These are phyloP conservation scores for Heliconius hortense DNA, from an alignment of 2,888 invertebrate genomes.

Conservation along the genomic window DNA sequence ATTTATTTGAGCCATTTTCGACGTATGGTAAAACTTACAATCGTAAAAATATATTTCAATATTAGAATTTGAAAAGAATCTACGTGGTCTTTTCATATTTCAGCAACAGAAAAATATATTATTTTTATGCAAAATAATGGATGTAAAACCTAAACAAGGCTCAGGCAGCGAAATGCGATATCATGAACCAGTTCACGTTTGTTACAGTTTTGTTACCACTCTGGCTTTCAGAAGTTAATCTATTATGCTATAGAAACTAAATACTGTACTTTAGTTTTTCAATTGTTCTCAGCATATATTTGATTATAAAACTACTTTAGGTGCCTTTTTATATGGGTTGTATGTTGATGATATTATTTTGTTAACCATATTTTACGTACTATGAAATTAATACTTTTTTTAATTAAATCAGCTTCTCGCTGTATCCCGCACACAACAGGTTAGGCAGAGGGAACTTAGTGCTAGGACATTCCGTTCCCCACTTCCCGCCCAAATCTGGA, in stretches of 20 bases:
- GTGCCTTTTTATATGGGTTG: not conserved
- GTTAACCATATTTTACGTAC: not conserved
- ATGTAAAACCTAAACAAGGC: conserved; percentile 5
- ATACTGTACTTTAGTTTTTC: not conserved
- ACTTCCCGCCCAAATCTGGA: too few relatives aligned
- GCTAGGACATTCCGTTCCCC: too few relatives aligned
- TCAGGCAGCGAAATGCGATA: conserved; percentile 16
- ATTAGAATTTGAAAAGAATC: not conserved
- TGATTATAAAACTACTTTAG: not conserved
- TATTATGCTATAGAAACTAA: conserved; percentile 11
- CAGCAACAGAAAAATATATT: not conserved
- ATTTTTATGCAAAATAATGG: conserved; percentile 3
- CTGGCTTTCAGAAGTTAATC: conserved; percentile 1
- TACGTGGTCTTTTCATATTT: conserved; percentile 1
- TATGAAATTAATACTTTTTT: too few relatives aligned
- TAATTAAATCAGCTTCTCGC: too few relatives aligned
- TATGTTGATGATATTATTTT: not conserved
- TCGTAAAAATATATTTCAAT: not conserved
- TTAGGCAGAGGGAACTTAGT: too few relatives aligned
- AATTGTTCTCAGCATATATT: conserved; percentile 15
- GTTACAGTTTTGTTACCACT: not conserved
- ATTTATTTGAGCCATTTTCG: not conserved
- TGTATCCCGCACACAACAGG: too few relatives aligned
- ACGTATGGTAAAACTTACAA: not conserved
- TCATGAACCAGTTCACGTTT: conserved; percentile 7